phyloP scores from a whole-genome alignment of 92 coral and sea anemone species.

The Phenganax stokvisi region DNA sequence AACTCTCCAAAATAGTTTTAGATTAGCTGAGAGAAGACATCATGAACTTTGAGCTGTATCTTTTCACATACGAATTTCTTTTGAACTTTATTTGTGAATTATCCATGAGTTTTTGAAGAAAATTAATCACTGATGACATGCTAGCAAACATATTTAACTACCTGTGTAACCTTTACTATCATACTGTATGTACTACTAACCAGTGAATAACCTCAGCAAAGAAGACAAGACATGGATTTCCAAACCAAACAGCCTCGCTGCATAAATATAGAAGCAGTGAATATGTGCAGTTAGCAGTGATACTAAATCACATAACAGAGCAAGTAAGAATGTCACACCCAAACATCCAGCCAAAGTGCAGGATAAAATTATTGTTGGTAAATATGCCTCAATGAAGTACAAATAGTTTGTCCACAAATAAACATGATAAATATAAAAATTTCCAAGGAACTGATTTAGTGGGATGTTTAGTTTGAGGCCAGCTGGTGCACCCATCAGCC shows the following conservation, averaged over 20 bases:
- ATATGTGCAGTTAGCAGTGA: conserved; percentile 78
- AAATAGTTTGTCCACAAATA: conserved; percentile 86
- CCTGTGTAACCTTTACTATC: background rate
- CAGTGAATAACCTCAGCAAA: conserved; percentile 81
- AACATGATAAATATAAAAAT: conserved; percentile 77
- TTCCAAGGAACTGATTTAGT: conserved; percentile 70
- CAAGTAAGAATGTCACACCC: conserved; percentile 74
- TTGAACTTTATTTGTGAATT: no score
- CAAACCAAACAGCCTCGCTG: conserved; percentile 80
- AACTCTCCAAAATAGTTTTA: no score
- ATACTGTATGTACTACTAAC: conserved; percentile 38
- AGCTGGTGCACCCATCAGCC: conserved; percentile 90
- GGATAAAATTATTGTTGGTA: conserved; percentile 60
- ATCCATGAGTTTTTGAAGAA: no score
- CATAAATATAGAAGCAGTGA: conserved; percentile 96
- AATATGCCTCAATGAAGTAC: conserved; percentile 62
- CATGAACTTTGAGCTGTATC: no score
- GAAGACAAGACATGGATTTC: conserved; percentile 70
- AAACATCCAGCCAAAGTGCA: conserved; percentile 73
- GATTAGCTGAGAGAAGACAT: no score
- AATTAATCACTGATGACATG: no score
- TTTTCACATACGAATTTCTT: no score
- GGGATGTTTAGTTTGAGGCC: conserved; percentile 85
- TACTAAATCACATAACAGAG: conserved; percentile 73
- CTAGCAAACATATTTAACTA: background rate